phyloP scores from a whole-genome alignment of 1,140 invertebrate genomes.

The Drosophila kikkawai region DNA sequence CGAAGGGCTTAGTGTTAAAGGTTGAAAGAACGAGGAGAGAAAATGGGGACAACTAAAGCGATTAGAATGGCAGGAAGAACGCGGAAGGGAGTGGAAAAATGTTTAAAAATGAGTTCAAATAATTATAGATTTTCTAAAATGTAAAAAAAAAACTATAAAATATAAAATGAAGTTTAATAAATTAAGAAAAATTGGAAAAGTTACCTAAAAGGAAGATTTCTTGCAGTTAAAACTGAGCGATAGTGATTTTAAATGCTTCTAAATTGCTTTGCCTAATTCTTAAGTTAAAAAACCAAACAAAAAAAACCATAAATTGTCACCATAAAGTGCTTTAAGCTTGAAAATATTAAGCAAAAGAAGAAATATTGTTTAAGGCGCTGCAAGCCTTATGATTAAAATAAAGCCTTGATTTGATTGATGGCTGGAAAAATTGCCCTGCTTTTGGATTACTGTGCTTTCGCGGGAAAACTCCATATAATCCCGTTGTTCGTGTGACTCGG shows the following conservation, averaged over 20 bases:
- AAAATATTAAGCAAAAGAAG: background rate
- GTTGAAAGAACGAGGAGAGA: background rate
- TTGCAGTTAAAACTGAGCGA: background rate
- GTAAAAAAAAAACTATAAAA: background rate
- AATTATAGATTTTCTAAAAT: background rate
- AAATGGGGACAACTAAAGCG: conserved; percentile 23
- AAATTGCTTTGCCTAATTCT: background rate
- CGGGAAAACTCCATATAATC: conserved; percentile 16
- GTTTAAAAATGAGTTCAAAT: background rate
- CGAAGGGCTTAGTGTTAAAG: conserved; percentile 19
- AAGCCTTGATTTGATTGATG: conserved; percentile 29
- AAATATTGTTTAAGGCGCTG: conserved; percentile 1
- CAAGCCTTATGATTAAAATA: conserved; percentile 17
- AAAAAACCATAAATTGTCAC: background rate
- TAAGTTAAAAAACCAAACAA: background rate
- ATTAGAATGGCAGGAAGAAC: background rate
- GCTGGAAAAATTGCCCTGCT: conserved; percentile 14
- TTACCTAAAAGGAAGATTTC: background rate
- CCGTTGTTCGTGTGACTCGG: conserved; percentile 15
- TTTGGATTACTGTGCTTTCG: conserved; percentile 18
- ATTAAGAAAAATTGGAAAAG: no score
- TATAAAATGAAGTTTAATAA: no score
- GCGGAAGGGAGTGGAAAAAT: no score
- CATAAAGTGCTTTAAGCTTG: background rate
- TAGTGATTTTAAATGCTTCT: background rate